A percentile compares a stretch with the other conserved stretches of the same genome.
phyloP scores from a whole-genome alignment of 2,888 invertebrate species.

The Seladonia tumulorum region DNA sequence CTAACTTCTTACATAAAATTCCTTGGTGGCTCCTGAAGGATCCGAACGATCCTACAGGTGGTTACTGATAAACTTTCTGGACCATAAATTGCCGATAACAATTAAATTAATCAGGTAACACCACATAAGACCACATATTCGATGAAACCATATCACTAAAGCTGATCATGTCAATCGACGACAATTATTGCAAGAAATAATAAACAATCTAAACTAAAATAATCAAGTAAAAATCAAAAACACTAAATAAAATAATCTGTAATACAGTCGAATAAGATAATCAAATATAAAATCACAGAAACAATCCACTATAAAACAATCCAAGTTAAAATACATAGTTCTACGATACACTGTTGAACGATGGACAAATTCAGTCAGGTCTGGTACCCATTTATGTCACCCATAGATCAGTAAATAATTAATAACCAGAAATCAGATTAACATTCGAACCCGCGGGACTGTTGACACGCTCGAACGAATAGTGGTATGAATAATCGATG shows the following conservation, averaged over 20 bases:
- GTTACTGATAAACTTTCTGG: slow-evolving; percentile 54
- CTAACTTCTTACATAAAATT: background rate
- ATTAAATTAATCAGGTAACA: background rate
- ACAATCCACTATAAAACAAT: background rate
- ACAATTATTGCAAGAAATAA: background rate
- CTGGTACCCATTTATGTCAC: background rate
- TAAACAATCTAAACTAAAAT: background rate
- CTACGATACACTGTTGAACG: background rate
- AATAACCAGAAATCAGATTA: background rate
- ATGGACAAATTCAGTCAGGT: background rate
- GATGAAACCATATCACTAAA: background rate
- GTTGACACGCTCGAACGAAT: background rate
- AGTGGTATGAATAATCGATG: background rate
- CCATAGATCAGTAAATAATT: background rate
- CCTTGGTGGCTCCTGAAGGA: slow-evolving; percentile 3
- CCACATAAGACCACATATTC: background rate
- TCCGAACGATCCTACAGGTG: slow-evolving; percentile 63
- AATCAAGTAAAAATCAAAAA: too few relatives aligned
- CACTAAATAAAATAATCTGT: background rate
- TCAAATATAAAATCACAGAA: background rate
- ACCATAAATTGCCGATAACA: background rate
- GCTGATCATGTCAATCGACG: background rate
- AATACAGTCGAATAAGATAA: background rate
- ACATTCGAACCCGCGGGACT: background rate
- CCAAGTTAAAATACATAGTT: background rate